Conservation (phyloP, 2,888 invertebrate genomes). For the Agrochola lota region DNA sequence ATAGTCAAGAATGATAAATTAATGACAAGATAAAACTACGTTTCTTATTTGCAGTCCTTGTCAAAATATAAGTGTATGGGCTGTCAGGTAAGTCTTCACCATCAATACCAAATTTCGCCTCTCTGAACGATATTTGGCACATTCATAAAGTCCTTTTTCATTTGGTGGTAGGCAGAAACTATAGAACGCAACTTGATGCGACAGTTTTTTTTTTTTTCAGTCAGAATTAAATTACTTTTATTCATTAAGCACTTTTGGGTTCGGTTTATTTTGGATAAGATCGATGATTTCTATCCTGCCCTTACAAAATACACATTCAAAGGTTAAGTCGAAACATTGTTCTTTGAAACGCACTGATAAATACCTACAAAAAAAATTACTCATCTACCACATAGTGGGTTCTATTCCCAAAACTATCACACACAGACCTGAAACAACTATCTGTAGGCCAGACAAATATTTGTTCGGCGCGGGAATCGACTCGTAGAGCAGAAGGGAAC, state of each 20-base stretch:
- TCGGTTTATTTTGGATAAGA: neutral
- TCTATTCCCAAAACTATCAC: slow-evolving; percentile 6
- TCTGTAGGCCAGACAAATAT: slow-evolving; percentile 24
- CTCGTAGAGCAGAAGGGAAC: slow-evolving; percentile 19
- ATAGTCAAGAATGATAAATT: neutral
- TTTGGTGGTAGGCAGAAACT: too few species aligned
- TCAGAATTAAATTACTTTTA: neutral
- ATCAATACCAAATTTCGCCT: neutral
- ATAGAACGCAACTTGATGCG: neutral
- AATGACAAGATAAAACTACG: neutral
- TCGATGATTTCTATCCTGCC: neutral
- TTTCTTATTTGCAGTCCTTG: too few species aligned
- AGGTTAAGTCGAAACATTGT: neutral
- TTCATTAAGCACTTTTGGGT: too few species aligned
- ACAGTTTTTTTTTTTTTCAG: too few species aligned
- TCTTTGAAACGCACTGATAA: too few species aligned
- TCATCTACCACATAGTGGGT: neutral
- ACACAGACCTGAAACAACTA: slow-evolving; percentile 17
- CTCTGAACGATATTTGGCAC: neutral
- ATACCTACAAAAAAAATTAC: neutral
- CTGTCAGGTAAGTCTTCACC: too few species aligned
- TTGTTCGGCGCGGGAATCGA: slow-evolving; percentile 20
- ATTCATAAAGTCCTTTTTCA: neutral
- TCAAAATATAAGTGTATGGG: neutral
- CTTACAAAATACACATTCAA: neutral